Conservation (phyloP, 1,140 invertebrate species). For the Acyrthosiphon pisum region DNA sequence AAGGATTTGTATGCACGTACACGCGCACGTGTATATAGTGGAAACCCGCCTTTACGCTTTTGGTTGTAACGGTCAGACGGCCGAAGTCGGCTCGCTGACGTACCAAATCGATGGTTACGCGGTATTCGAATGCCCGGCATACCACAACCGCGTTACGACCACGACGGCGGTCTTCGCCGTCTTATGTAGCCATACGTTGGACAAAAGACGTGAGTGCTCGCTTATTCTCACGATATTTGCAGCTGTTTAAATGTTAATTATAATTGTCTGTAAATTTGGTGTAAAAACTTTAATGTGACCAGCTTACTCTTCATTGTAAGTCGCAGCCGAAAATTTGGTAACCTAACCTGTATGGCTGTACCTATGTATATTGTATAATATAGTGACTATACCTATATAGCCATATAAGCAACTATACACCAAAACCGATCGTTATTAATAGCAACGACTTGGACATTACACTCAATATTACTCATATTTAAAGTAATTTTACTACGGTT, state of each 20-base stretch:
- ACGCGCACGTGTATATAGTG: no score
- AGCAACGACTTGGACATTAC: background rate
- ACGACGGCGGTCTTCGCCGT: background rate
- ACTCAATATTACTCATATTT: background rate
- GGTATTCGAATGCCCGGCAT: constrained; percentile 24
- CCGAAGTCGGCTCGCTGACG: background rate
- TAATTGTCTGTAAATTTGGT: background rate
- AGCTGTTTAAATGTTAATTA: background rate
- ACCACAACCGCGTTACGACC: background rate
- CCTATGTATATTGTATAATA: no score
- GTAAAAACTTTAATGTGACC: background rate
- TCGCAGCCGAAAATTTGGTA: background rate
- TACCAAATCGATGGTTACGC: background rate
- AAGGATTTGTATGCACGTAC: no score
- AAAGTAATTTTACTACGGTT: background rate
- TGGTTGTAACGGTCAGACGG: background rate
- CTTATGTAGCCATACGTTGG: background rate
- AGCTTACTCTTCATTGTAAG: no score
- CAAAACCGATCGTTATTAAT: no score
- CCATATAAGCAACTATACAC: no score
- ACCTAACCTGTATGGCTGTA: background rate
- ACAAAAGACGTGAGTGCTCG: constrained; percentile 28
- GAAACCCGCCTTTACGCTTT: background rate
- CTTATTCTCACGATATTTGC: background rate
- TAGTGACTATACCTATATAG: no score